phyloP scores from a whole-genome alignment of 1,140 invertebrate species.

The Aleiodes sp. region DNA sequence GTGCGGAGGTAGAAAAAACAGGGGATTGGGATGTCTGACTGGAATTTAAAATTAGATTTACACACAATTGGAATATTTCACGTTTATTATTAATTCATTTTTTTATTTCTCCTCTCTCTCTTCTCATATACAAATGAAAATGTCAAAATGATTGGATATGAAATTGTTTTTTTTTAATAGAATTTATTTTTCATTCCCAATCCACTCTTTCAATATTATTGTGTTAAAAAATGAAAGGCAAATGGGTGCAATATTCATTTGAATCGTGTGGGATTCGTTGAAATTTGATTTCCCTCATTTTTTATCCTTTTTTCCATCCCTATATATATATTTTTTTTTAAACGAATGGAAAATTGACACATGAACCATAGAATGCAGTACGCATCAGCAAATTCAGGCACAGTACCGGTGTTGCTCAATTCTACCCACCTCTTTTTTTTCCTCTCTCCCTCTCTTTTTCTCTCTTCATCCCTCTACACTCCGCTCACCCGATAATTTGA shows the following conservation, averaged over 20 bases:
- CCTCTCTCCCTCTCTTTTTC: no score
- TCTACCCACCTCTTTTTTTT: background rate
- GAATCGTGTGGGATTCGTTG: conserved; percentile 1
- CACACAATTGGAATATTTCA: background rate
- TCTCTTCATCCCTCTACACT: background rate
- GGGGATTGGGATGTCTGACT: background rate
- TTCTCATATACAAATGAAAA: background rate
- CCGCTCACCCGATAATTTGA: conserved; percentile 31
- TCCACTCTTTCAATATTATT: background rate
- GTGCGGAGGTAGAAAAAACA: background rate
- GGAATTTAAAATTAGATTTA: conserved; percentile 1
- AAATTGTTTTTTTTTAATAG: background rate
- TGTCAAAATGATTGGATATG: background rate
- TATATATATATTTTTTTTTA: conserved; percentile 16
- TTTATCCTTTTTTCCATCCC: background rate
- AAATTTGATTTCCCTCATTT: background rate
- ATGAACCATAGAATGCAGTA: conserved; percentile 27
- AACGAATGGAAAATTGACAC: conserved; percentile 35
- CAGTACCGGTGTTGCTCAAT: conserved; percentile 5
- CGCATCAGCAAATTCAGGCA: conserved; percentile 20
- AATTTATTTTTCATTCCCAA: background rate
- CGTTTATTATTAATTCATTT: background rate
- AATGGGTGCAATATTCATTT: background rate
- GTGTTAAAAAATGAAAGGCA: background rate
- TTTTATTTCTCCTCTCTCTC: no score